phyloP scores from a whole-genome alignment of 2,113 vertebrate species.

The Anarhynchus alexandrinus region DNA sequence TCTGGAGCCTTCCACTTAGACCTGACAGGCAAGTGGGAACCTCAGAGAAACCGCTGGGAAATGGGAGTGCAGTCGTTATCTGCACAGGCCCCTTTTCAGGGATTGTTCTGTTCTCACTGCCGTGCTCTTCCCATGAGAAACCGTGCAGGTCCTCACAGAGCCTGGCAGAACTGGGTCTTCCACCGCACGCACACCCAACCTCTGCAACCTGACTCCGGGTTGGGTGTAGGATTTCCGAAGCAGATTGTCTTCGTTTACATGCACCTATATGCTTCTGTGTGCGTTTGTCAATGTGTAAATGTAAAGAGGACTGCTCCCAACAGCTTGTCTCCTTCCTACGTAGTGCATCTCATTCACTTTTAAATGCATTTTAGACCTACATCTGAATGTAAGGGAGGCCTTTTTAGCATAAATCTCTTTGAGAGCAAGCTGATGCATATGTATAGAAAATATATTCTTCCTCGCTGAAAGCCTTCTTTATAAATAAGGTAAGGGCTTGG shows the following conservation, averaged over 20 bases:
- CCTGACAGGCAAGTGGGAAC: not conserved
- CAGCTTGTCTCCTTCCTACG: conserved; percentile 6
- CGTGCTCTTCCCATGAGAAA: not conserved
- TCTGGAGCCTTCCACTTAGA: conserved; percentile 40
- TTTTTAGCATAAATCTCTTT: conserved; percentile 30
- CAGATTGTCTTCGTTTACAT: not conserved
- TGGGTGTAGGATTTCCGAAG: conserved; percentile 27
- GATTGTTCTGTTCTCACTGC: not conserved
- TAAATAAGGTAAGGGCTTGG: conserved; percentile 6
- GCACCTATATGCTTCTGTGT: not conserved
- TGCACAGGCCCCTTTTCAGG: not conserved
- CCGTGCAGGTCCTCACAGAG: not conserved
- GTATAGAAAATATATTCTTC: conserved; percentile 26
- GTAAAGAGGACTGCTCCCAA: conserved; percentile 1
- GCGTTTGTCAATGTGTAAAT: not conserved
- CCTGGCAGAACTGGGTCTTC: conserved; percentile 13
- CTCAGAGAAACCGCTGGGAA: conserved; percentile 2
- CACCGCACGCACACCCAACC: not conserved
- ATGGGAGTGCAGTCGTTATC: not conserved
- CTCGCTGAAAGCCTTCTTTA: conserved; percentile 18
- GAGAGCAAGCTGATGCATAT: conserved; percentile 32
- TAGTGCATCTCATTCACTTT: conserved; percentile 21
- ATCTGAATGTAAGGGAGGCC: conserved; percentile 38
- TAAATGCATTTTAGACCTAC: not conserved
- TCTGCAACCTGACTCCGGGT: not conserved